These are phyloP conservation scores for Pogonognathellus flavescens DNA, from an alignment of 1,140 invertebrate species.

Conservation along the genomic window DNA sequence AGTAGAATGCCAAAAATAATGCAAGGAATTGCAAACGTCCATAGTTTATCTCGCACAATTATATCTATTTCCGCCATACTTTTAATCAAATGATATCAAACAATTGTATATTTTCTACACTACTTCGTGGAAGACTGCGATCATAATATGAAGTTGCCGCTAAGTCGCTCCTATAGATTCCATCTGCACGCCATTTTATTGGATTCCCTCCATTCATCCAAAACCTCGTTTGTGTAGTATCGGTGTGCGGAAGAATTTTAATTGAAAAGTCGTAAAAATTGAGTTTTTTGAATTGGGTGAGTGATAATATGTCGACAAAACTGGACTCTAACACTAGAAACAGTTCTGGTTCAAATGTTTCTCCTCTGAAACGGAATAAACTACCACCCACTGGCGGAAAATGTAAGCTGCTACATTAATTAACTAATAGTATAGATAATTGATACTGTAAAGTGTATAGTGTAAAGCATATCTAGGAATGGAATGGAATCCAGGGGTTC, in stretches of 20 bases:
- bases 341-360: not conserved
- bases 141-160: not conserved
- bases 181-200: constrained; percentile 14
- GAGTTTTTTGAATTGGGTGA: too few relatives aligned
- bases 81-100: not conserved
- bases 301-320: too few relatives aligned
- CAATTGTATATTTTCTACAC: not conserved
- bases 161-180: not conserved
- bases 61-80: constrained; percentile 57
- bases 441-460: too few relatives aligned
- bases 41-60: constrained; percentile 58
- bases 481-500: too few relatives aligned
- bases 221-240: not conserved
- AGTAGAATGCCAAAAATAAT: constrained; percentile 12
- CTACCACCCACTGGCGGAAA: not conserved
- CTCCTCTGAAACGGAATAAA: not conserved
- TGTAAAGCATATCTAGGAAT: too few relatives aligned
- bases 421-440: too few relatives aligned
- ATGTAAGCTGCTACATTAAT: not conserved
- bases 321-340: not conserved
- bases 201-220: not conserved
- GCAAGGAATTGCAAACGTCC: constrained; percentile 59
- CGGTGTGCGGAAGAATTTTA: not conserved
- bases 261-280: too few relatives aligned
- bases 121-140: not conserved